A percentile compares a stretch with the other conserved stretches of the same genome.
These are phyloP conservation scores for Colinus virginianus DNA, from an alignment of 2,113 vertebrate genomes.

Conservation along the genomic window DNA sequence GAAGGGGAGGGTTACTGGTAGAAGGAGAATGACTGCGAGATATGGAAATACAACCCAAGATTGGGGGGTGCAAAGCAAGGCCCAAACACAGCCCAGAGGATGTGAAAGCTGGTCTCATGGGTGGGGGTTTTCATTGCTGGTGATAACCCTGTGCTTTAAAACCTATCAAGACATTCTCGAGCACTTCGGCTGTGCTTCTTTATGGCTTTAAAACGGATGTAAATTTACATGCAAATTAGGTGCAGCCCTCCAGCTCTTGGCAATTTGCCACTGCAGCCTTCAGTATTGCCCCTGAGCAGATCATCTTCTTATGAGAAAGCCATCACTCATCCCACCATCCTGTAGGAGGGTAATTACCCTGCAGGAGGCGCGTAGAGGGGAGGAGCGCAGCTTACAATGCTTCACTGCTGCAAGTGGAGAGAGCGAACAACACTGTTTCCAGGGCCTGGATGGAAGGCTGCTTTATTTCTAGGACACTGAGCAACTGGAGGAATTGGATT, in stretches of 20 bases:
- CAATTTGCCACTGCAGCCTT: background rate
- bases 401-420: background rate
- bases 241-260: conserved; percentile 13
- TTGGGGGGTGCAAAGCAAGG: background rate
- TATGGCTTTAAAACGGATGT: background rate
- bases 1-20: conserved; percentile 42
- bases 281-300: background rate
- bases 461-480: background rate
- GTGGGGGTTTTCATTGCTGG: background rate
- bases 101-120: rapidly evolving
- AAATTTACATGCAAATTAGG: conserved; percentile 31
- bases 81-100: rapidly evolving
- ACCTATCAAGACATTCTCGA: background rate
- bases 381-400: background rate
- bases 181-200: background rate
- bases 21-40: background rate
- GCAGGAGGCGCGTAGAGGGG: background rate
- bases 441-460: background rate
- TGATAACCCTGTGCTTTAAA: background rate
- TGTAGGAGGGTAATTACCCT: background rate
- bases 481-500: background rate
- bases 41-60: background rate
- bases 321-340: background rate
- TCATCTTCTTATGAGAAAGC: background rate
- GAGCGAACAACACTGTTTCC: background rate